Conservation (phyloP, 2,888 invertebrate genomes). For the Apodemia duryi region DNA sequence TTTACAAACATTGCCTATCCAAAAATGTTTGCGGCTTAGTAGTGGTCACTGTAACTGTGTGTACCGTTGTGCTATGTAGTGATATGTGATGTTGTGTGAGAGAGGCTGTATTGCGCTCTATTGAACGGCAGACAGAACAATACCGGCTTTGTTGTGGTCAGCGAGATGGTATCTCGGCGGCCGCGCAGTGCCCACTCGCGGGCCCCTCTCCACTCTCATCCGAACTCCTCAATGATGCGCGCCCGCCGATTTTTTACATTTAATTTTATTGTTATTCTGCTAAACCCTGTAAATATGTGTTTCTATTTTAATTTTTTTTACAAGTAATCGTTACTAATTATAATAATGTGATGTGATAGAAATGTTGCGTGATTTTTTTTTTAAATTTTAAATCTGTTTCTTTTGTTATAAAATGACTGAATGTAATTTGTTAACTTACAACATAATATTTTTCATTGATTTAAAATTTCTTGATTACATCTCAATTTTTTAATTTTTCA, state of each 20-base stretch:
- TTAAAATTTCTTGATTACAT: too few relatives aligned
- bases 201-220: neutral
- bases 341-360: too few relatives aligned
- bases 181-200: constrained; percentile 12
- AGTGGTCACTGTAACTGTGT: constrained; percentile 10
- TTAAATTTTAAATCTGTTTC: too few relatives aligned
- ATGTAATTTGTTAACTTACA: too few relatives aligned
- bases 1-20: constrained; percentile 37
- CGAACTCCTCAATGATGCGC: constrained; percentile 6
- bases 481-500: too few relatives aligned
- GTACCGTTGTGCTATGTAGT: constrained; percentile 16
- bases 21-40: constrained; percentile 38
- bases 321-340: neutral
- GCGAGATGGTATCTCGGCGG: constrained; percentile 25
- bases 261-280: neutral
- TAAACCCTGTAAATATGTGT: constrained; percentile 17
- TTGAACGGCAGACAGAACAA: constrained; percentile 18
- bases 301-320: neutral
- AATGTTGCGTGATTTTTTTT: too few relatives aligned
- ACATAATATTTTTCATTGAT: too few relatives aligned
- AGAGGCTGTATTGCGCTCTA: constrained; percentile 23
- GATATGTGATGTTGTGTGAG: constrained; percentile 31
- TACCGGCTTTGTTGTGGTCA: constrained; percentile 21
- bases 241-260: constrained; percentile 1
- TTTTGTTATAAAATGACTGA: too few relatives aligned